A percentile compares a stretch with the other conserved stretches of the same genome.
Evolutionary conservation across 1,140 invertebrate species (phyloP).

Genomic region (Saccostrea cuccullata): DNA sequence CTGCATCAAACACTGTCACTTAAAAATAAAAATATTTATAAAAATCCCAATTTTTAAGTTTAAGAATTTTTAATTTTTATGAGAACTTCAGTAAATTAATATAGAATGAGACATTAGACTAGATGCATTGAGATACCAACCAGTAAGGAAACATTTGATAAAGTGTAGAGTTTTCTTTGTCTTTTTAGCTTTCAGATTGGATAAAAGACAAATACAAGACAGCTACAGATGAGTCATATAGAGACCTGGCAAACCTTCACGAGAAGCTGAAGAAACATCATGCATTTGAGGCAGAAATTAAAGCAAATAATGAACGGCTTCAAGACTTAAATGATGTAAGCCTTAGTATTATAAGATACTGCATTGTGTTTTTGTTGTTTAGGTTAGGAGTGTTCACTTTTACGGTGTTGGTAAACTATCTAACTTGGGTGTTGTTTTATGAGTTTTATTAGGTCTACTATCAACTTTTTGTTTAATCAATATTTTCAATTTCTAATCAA

Average conservation of each 20-base stretch:
- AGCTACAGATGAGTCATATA: conserved; percentile 94
- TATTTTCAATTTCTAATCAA: too few relatives aligned
- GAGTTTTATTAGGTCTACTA: neutral
- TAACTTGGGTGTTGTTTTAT: neutral
- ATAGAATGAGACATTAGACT: neutral
- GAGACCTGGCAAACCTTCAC: conserved; percentile 93
- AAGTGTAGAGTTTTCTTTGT: neutral
- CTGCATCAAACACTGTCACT: too few relatives aligned
- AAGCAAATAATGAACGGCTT: conserved; percentile 95
- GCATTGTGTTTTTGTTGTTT: neutral
- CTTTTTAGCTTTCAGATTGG: conserved; percentile 83
- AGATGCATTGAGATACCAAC: neutral
- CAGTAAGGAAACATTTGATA: neutral
- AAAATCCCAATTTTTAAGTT: too few relatives aligned
- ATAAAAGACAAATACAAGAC: conserved; percentile 94
- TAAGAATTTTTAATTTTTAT: too few relatives aligned
- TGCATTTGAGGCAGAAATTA: conserved; percentile 95
- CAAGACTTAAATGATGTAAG: conserved; percentile 91
- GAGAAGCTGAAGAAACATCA: conserved; percentile 98
- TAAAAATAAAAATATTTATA: too few relatives aligned
- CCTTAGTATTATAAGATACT: neutral
- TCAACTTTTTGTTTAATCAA: too few relatives aligned
- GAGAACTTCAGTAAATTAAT: neutral
- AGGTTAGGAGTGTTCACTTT: neutral
- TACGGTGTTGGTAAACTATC: neutral